A percentile compares a stretch with the other conserved stretches of the same genome.
These are phyloP conservation scores for Drosophila biarmipes DNA, from an alignment of 1,140 invertebrate species.

Conservation along the genomic window DNA sequence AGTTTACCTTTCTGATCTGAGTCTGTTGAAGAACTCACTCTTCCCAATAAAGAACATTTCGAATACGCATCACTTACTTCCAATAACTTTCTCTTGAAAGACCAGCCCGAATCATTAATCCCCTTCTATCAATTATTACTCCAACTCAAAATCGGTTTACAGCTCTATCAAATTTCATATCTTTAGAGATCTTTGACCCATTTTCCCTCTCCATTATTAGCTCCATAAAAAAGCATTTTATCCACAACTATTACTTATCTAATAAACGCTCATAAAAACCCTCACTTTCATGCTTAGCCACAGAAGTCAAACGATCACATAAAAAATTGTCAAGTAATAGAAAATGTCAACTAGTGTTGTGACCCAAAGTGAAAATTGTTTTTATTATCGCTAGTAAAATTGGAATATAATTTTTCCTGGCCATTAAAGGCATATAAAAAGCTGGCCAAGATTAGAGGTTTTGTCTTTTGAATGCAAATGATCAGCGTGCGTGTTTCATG, in stretches of 20 bases:
- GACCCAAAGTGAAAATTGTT: conserved; percentile 50
- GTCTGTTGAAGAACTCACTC: not conserved
- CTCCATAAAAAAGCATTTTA: conserved; percentile 33
- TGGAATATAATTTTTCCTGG: conserved; percentile 38
- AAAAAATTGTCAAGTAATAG: conserved; percentile 21
- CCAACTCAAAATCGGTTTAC: conserved; percentile 24
- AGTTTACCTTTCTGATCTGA: not conserved
- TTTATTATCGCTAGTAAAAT: conserved; percentile 45
- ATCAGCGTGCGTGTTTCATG: conserved; percentile 32
- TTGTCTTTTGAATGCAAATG: conserved; percentile 29
- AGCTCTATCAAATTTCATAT: conserved; percentile 44
- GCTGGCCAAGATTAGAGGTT: conserved; percentile 32
- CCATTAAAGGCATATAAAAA: conserved; percentile 28
- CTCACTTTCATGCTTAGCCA: conserved; percentile 24
- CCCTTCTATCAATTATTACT: conserved; percentile 31
- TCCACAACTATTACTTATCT: conserved; percentile 45
- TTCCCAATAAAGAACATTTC: no score
- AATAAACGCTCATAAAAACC: conserved; percentile 42
- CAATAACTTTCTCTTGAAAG: conserved; percentile 15
- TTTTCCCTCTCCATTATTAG: conserved; percentile 8
- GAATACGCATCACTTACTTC: not conserved
- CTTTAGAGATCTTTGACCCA: conserved; percentile 40
- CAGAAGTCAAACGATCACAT: conserved; percentile 44
- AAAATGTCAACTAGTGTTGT: conserved; percentile 40
- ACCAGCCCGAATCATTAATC: not conserved